Evolutionary conservation across 2,113 vertebrate genomes (phyloP), one percentile per base, ranked within the genome.

Genomic region (Manacus vitellinus): DNA sequence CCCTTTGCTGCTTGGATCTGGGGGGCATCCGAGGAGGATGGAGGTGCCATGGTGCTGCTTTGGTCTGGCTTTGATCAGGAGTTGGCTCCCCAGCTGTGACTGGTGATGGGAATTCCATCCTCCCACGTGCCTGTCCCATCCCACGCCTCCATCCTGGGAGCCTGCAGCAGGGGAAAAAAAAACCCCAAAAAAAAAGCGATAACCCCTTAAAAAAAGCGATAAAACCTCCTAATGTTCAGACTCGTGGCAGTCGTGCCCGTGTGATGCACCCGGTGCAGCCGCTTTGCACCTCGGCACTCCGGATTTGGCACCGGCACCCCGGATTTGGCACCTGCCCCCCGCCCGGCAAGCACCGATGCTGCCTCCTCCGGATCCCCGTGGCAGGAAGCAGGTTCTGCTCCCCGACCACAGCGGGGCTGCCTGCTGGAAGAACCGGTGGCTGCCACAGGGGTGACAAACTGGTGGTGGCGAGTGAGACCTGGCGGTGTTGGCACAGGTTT

Each of bases 161-260:
- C 70, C 35, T 17, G 51, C 47, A 67, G 88, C 56, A n/a, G 22
- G 79, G 39, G 12, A 8, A 13, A 41, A 13, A 41, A 41, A 41
- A 41, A 41, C 35, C 35, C 35, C 35, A 35, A 35, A 39, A 39
- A n/a, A n/a, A n/a, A n/a, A n/a, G n/a, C n/a, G n/a, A n/a, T n/a
- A n/a, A 43, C 6, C 12, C 10, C 49, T 43, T 21, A 4, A 3
- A 44, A 24, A 25, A 56, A 28, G 59, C 14, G 44, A 12, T 8
- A 39, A 33, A 70, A 35, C 46, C 37, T 90, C 33, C 23, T 20
- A 0, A 2, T 28, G 27, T 59, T 51, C 10, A 9, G 44, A 2
- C 47, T 83, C 44, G 0, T 1, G 21, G 56, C 65, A 27, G 54
- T 2, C 2, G 5, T 0, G 14, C 30, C 61, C 49, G 72, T 0